These are phyloP conservation scores for Nemurella pictetii DNA, from an alignment of 2,888 invertebrate genomes.

Conservation along the genomic window DNA sequence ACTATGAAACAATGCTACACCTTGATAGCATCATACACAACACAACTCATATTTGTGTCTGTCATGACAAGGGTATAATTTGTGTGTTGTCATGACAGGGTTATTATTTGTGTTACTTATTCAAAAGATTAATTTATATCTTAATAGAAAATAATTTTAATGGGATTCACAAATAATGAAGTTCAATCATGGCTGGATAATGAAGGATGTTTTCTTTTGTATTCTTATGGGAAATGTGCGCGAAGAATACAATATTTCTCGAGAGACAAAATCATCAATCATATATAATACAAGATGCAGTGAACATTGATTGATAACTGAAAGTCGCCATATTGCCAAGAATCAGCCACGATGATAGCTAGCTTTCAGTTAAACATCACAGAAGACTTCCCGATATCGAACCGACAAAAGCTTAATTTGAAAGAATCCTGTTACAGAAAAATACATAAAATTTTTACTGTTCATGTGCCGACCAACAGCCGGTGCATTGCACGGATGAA, in stretches of 20 bases:
- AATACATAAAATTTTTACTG: neutral
- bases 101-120: conserved; percentile 16
- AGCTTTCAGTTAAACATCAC: no score
- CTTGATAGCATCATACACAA: conserved; percentile 8
- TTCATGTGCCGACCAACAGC: neutral
- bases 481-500: neutral
- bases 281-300: neutral
- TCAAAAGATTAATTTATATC: conserved; percentile 20
- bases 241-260: neutral
- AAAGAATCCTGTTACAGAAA: neutral
- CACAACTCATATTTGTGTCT: conserved; percentile 2
- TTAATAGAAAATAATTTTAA: conserved; percentile 10
- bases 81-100: conserved; percentile 25
- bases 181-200: conserved; percentile 9
- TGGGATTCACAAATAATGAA: conserved; percentile 24
- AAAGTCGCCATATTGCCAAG: neutral
- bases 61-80: conserved; percentile 8
- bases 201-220: conserved; percentile 16
- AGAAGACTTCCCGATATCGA: neutral
- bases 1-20: conserved; percentile 22
- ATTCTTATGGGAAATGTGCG: neutral
- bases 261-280: neutral
- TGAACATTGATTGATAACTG: neutral
- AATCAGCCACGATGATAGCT: neutral
- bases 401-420: neutral